A percentile compares a stretch with the other conserved stretches of the same genome.
phyloP scores from a whole-genome alignment of 2,888 invertebrate genomes.

The Dioctria linearis region DNA sequence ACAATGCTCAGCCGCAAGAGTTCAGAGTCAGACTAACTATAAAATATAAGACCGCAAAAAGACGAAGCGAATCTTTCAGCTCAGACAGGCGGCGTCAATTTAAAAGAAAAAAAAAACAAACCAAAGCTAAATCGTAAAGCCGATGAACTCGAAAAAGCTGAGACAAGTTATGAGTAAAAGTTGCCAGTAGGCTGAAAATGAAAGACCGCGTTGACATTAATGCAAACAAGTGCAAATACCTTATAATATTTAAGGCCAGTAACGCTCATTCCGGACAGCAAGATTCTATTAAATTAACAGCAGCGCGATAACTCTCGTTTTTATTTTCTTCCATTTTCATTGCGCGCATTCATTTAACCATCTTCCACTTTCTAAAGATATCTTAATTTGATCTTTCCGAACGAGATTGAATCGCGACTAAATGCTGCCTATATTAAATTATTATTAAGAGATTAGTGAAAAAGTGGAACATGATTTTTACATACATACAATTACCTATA shows the following conservation, averaged over 20 bases:
- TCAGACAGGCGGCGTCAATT: too few relatives aligned
- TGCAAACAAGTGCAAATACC: constrained; percentile 14
- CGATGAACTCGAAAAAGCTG: constrained; percentile 45
- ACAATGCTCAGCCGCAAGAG: too few relatives aligned
- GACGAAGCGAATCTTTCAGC: too few relatives aligned
- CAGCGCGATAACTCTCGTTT: background rate
- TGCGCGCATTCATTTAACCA: background rate
- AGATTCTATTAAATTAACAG: constrained; percentile 11
- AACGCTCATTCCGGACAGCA: constrained; percentile 24
- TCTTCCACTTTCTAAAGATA: constrained; percentile 12
- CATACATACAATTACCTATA: background rate
- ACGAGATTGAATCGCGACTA: background rate
- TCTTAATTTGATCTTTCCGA: background rate
- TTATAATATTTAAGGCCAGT: constrained; percentile 20
- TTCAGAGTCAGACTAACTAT: too few relatives aligned
- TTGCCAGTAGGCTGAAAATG: constrained; percentile 19
- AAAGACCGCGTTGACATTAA: constrained; percentile 29
- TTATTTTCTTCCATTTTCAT: background rate
- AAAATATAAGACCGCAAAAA: too few relatives aligned
- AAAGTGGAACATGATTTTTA: background rate
- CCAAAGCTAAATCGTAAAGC: constrained; percentile 18
- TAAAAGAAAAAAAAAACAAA: background rate
- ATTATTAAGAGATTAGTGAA: background rate
- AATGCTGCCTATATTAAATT: background rate
- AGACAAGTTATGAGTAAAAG: constrained; percentile 16